These are phyloP conservation scores for Penaeus japonicus DNA, from an alignment of 1,140 invertebrate genomes.

Conservation along the genomic window DNA sequence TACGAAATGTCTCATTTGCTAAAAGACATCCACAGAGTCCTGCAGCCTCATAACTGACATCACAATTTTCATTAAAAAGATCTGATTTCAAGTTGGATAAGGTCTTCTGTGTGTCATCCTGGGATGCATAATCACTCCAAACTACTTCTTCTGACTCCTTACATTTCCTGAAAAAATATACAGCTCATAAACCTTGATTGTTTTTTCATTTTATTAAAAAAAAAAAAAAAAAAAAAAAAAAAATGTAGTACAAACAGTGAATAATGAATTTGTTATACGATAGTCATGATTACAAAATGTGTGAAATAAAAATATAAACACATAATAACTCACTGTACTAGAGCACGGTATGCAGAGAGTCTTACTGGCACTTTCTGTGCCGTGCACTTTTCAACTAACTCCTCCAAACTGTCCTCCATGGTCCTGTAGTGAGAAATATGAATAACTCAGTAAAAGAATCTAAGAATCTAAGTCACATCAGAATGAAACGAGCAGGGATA, in stretches of 20 bases:
- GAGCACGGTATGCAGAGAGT: conserved; percentile 15
- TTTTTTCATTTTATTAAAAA: no score
- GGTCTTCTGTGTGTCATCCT: conserved; percentile 19
- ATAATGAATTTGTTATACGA: background rate
- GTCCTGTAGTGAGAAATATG: background rate
- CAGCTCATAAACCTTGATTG: background rate
- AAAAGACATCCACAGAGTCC: conserved; percentile 44
- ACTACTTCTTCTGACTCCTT: background rate
- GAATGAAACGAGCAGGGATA: background rate
- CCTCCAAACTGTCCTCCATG: conserved; percentile 36
- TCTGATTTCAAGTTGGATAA: conserved; percentile 36
- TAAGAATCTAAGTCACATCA: background rate
- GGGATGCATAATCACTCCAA: conserved; percentile 22
- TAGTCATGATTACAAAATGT: background rate
- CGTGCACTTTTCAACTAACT: conserved; percentile 17
- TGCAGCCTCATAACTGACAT: conserved; percentile 37
- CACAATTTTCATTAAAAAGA: conserved; percentile 16
- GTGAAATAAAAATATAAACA: background rate
- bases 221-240: no score
- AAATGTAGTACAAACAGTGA: background rate
- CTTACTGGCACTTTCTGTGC: conserved; percentile 25
- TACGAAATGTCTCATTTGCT: conserved; percentile 31
- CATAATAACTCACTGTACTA: conserved; percentile 22
- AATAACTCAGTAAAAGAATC: background rate
- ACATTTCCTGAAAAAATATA: conserved; percentile 22